phyloP scores from a whole-genome alignment of 2,888 invertebrate genomes.

The Melanargia galathea region DNA sequence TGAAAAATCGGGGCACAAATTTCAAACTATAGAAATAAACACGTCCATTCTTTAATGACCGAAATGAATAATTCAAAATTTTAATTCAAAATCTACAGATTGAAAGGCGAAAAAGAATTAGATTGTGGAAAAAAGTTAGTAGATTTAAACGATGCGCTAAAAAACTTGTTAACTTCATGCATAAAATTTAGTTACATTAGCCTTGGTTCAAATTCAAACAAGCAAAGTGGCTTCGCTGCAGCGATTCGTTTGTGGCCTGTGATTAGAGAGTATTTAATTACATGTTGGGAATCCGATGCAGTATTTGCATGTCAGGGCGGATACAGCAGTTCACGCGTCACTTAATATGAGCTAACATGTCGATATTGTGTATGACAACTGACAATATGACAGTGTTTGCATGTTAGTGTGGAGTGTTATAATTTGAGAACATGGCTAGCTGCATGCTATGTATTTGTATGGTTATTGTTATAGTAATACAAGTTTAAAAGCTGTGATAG shows the following conservation, averaged over 20 bases:
- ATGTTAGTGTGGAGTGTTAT: slow-evolving; percentile 4
- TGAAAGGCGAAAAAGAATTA: too few relatives aligned
- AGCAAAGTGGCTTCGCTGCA: neutral
- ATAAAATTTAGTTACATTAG: neutral
- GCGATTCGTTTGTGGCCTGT: slow-evolving; percentile 9
- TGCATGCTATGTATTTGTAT: neutral
- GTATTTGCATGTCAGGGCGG: slow-evolving; percentile 9
- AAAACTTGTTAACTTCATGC: neutral
- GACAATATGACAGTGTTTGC: slow-evolving; percentile 15
- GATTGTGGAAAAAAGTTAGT: neutral
- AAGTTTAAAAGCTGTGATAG: neutral
- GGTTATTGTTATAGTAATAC: neutral
- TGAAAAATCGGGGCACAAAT: neutral
- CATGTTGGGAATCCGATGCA: slow-evolving; percentile 8
- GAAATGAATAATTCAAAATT: too few relatives aligned
- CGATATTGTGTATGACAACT: slow-evolving; percentile 19
- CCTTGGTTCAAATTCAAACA: neutral
- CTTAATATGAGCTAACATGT: slow-evolving; percentile 4
- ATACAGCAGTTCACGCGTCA: slow-evolving; percentile 12
- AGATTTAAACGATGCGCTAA: neutral
- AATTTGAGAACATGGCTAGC: neutral
- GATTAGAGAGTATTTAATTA: slow-evolving; percentile 14
- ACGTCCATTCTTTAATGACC: too few relatives aligned
- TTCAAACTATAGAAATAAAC: too few relatives aligned
- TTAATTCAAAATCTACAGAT: too few relatives aligned